A percentile compares a stretch with the other conserved stretches of the same genome.
phyloP scores from a whole-genome alignment of 2,888 invertebrate species.

The Torymus texanus region DNA sequence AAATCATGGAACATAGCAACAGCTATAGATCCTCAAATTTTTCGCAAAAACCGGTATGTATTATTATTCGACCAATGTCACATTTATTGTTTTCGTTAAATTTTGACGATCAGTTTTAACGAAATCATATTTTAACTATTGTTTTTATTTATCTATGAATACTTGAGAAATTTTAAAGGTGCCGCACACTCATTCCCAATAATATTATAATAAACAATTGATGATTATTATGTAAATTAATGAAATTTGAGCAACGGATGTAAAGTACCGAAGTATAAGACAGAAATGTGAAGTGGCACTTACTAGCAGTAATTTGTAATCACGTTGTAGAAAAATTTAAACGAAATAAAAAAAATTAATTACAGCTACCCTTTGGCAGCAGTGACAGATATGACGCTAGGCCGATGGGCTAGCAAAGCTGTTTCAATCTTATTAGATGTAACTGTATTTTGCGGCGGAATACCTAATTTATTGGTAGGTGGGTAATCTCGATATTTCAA shows the following conservation, averaged over 20 bases:
- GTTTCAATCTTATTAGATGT: conserved; percentile 84
- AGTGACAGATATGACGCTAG: conserved; percentile 87
- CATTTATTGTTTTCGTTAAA: not conserved
- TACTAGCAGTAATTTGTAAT: no score
- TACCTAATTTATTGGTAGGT: conserved; percentile 89
- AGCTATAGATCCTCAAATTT: conserved; percentile 81
- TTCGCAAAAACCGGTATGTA: conserved; percentile 77
- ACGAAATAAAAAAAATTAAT: conserved; percentile 18
- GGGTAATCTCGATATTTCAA: conserved; percentile 51
- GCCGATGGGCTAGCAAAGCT: conserved; percentile 78
- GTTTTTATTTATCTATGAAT: no score
- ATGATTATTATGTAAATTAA: no score
- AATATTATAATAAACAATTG: no score
- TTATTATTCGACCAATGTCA: not conserved
- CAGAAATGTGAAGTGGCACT: no score
- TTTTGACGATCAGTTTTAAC: no score
- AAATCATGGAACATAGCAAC: conserved; percentile 89
- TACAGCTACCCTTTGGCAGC: conserved; percentile 89
- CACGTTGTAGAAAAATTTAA: no score
- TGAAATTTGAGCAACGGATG: no score
- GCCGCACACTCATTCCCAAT: no score
- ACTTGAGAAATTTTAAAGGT: no score
- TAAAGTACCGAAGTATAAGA: no score
- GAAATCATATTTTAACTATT: no score
- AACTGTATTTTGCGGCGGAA: conserved; percentile 86